These are phyloP conservation scores for Octodon degus DNA, from an alignment of 2,113 vertebrate genomes.

Conservation along the genomic window DNA sequence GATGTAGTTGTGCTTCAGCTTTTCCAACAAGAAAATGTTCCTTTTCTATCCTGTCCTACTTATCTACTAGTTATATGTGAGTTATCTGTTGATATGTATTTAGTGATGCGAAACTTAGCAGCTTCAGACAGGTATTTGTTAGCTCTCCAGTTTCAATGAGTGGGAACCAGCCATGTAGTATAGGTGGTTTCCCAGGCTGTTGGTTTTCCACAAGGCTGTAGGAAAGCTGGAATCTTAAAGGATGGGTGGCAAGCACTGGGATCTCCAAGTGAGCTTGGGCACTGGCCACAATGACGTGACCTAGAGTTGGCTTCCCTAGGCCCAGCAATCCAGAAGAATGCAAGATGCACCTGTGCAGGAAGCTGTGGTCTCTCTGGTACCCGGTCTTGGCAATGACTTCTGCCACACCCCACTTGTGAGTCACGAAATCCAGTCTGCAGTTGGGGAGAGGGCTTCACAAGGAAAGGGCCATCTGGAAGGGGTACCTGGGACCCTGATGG, in stretches of 20 bases:
- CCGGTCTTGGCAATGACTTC: neutral
- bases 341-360: neutral
- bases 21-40: neutral
- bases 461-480: neutral
- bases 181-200: neutral
- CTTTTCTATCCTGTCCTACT: neutral
- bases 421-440: neutral
- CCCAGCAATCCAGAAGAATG: neutral
- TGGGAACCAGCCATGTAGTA: neutral
- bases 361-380: neutral
- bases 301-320: no score
- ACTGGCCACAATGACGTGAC: neutral
- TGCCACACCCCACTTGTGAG: neutral
- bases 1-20: neutral
- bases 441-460: neutral
- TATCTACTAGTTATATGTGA: neutral
- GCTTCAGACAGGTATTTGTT: neutral
- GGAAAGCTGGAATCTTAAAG: neutral
- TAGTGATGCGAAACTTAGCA: neutral
- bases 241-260: neutral
- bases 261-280: neutral
- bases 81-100: neutral
- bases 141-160: neutral
- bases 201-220: neutral
- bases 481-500: no score